phyloP scores from a whole-genome alignment of 2,797 vertebrate genomes.

The Cirrhinus mrigala region DNA sequence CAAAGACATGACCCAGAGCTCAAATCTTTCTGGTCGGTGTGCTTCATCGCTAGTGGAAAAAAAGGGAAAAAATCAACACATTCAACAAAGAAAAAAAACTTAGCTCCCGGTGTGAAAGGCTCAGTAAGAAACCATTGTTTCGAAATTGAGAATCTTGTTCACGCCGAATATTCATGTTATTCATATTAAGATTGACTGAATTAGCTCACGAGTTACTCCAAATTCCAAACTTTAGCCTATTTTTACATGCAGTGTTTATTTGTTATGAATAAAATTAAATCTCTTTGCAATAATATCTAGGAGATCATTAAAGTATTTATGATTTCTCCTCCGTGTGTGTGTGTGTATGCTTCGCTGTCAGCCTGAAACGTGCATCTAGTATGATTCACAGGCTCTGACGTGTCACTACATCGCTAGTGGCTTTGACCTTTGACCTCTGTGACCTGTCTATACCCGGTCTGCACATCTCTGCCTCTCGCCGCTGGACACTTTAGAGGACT shows the following conservation, averaged over 20 bases:
- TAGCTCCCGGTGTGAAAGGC: slow-evolving; percentile 1
- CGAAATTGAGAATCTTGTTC: slow-evolving; percentile 6
- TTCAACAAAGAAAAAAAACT: neutral
- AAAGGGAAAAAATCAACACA: neutral
- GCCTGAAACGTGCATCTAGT: slow-evolving; percentile 41
- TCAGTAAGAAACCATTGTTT: slow-evolving; percentile 9
- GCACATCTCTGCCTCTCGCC: slow-evolving; percentile 31
- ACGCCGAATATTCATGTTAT: slow-evolving; percentile 16
- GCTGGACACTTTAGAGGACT: slow-evolving; percentile 44
- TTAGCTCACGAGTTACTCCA: slow-evolving; percentile 1
- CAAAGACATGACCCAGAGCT: neutral
- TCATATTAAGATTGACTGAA: slow-evolving; percentile 18
- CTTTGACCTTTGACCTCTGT: slow-evolving; percentile 55
- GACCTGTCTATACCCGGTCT: slow-evolving; percentile 39
- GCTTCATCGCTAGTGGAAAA: neutral
- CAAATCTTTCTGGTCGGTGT: neutral
- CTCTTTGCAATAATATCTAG: slow-evolving; percentile 19
- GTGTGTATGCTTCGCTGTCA: slow-evolving; percentile 50
- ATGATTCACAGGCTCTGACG: slow-evolving; percentile 43
- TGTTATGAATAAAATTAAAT: slow-evolving; percentile 7
- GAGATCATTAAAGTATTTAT: slow-evolving; percentile 42
- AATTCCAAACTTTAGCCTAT: slow-evolving; percentile 12
- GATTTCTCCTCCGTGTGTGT: neutral
- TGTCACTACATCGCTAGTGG: slow-evolving; percentile 56
- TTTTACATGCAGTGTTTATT: slow-evolving; percentile 11